Conservation (phyloP, 2,797 vertebrate species). For the Gymnothorax reevesii region DNA sequence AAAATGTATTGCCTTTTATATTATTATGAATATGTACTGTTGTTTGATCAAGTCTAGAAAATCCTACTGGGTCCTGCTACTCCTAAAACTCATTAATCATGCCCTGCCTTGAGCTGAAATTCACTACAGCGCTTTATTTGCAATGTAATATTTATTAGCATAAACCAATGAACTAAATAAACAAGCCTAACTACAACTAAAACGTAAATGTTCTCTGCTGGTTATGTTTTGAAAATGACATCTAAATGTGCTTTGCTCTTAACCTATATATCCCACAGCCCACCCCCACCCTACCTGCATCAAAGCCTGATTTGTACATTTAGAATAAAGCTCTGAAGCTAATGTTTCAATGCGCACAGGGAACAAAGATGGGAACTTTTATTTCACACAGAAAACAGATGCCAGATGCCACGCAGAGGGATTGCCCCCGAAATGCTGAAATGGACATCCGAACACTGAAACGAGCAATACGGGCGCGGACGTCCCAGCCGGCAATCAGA, state of each 20-base stretch:
- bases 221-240: background rate
- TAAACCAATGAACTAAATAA: background rate
- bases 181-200: background rate
- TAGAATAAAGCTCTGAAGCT: background rate
- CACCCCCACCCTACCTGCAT: background rate
- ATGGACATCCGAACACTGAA: slow-evolving; percentile 70
- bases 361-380: slow-evolving; percentile 63
- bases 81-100: background rate
- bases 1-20: background rate
- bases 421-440: slow-evolving; percentile 51
- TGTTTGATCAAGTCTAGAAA: background rate
- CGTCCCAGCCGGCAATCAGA: slow-evolving; percentile 65
- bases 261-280: background rate
- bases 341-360: slow-evolving; percentile 18
- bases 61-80: background rate
- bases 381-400: slow-evolving; percentile 64
- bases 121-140: background rate
- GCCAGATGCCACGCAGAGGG: slow-evolving; percentile 39
- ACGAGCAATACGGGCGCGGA: slow-evolving; percentile 74
- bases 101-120: background rate
- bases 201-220: background rate
- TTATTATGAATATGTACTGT: background rate
- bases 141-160: background rate
- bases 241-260: background rate
- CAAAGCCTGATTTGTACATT: background rate